Percentiles rank a stretch among this genome's conserved stretches.
phyloP scores from a whole-genome alignment of 2,888 invertebrate species.

The Chrysolina oricalcia region DNA sequence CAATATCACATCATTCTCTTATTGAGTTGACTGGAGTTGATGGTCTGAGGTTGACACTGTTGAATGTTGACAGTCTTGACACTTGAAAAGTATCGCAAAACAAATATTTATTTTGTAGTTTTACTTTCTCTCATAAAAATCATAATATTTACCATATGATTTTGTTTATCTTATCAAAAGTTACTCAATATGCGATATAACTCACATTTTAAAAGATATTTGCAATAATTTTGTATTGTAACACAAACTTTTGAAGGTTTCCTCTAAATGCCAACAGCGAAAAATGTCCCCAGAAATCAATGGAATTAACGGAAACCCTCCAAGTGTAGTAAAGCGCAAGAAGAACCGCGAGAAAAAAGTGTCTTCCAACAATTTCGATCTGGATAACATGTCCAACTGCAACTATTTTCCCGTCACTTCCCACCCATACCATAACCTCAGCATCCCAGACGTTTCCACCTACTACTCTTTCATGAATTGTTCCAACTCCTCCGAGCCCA shows the following conservation, averaged over 20 bases:
- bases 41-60: too few relatives aligned
- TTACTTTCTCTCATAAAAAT: background rate
- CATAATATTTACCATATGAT: slow-evolving; percentile 2
- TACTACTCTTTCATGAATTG: slow-evolving; percentile 65
- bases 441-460: slow-evolving; percentile 61
- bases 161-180: slow-evolving; percentile 6
- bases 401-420: slow-evolving; percentile 61
- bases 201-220: background rate
- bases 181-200: slow-evolving; percentile 13
- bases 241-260: background rate
- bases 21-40: too few relatives aligned
- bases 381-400: slow-evolving; percentile 61
- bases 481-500: slow-evolving; percentile 74
- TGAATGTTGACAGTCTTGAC: background rate
- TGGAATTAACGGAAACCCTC: slow-evolving; percentile 66
- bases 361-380: slow-evolving; percentile 57
- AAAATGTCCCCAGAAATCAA: slow-evolving; percentile 68
- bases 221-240: background rate
- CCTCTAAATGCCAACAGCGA: background rate
- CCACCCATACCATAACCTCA: slow-evolving; percentile 58
- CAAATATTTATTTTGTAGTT: background rate
- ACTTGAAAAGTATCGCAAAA: too few relatives aligned
- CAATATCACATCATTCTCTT: too few relatives aligned
- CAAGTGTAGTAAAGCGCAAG: slow-evolving; percentile 69
- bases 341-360: slow-evolving; percentile 67